Conservation (phyloP, 2,797 vertebrate species). For the Lophura swinhoii region DNA sequence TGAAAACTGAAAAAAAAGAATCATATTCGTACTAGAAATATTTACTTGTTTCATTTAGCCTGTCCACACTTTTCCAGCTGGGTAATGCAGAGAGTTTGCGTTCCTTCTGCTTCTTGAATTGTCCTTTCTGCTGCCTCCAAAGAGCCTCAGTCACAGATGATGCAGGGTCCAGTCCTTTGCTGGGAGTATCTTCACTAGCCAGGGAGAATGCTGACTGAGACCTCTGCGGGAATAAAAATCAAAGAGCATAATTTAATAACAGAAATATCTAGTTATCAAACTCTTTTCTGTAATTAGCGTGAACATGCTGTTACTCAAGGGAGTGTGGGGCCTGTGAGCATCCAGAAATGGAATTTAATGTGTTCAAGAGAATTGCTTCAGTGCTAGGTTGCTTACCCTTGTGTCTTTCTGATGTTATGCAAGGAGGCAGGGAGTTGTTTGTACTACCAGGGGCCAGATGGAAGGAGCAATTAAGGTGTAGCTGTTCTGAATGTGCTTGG, state of each 20-base stretch:
- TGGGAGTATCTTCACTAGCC: constrained; percentile 83
- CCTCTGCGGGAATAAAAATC: constrained; percentile 77
- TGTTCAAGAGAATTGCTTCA: background rate
- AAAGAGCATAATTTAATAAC: background rate
- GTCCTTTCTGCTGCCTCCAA: constrained; percentile 52
- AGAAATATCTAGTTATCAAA: background rate
- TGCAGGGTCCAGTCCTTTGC: constrained; percentile 73
- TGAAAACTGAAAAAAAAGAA: background rate
- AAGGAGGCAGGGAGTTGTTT: constrained; percentile 10
- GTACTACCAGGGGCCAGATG: background rate
- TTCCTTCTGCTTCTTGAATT: constrained; percentile 76
- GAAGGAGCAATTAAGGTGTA: constrained; percentile 43
- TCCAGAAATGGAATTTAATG: background rate
- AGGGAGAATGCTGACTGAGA: constrained; percentile 88
- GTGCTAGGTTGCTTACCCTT: background rate
- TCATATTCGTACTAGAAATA: constrained; percentile 45
- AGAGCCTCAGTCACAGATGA: constrained; percentile 54
- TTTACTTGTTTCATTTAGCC: constrained; percentile 89
- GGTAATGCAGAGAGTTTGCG: constrained; percentile 80
- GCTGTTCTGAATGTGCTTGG: background rate
- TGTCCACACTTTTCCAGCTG: constrained; percentile 90
- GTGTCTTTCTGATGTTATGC: constrained; percentile 1
- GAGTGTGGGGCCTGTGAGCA: background rate
- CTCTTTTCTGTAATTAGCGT: background rate
- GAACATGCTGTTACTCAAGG: background rate